Evolutionary conservation across 2,113 vertebrate genomes (phyloP), one percentile per base, ranked within the genome.

Genomic region (Rhipidura dahli): DNA sequence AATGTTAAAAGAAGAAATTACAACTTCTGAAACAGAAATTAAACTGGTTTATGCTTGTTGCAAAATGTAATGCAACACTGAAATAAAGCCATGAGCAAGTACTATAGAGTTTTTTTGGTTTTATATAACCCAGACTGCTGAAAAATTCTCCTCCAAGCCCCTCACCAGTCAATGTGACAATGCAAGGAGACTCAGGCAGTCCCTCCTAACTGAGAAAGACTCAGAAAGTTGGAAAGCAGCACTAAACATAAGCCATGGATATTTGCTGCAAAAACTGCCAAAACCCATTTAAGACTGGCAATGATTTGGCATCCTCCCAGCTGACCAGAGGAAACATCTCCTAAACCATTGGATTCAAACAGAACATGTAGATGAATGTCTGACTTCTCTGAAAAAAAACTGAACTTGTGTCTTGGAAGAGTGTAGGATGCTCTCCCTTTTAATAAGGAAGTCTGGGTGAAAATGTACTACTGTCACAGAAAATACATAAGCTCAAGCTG

Each of bases 301-400:
- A 75, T 7, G 7, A 40, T 47, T 45, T 82, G 83, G 93, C 83
- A 66, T 61, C n/a, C 16, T 84, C 83, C 65, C 87, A 95, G 81
- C 45, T 93, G 94, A 90, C 90, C 89, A 87, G 57, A 93, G 70
- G 68, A 87, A 82, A 90, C 83, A 91, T 64, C 51, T 91, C 83
- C 87, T 40, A 60, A 96, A 95, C 87, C 94, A 94, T 45, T 31
- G 72, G 65, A 84, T 92, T 91, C 73, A 87, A 82, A 91, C 15
- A 33, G 31, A 89, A 64, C 27, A 45, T 7, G 31, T 14, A 93
- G 83, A 82, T 73, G 44, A 91, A 82, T 71, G 28, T 28, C 80
- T 94, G 83, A 94, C 20, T 95, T 53, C 51, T 75, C 76, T 87
- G 51, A 65, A 91, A 92, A 44, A 84, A 91, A 79, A 84, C 30